Percentiles rank a stretch among this genome's conserved stretches.
phyloP scores from a whole-genome alignment of 2,797 vertebrate genomes.

The Malurus leucopterus region DNA sequence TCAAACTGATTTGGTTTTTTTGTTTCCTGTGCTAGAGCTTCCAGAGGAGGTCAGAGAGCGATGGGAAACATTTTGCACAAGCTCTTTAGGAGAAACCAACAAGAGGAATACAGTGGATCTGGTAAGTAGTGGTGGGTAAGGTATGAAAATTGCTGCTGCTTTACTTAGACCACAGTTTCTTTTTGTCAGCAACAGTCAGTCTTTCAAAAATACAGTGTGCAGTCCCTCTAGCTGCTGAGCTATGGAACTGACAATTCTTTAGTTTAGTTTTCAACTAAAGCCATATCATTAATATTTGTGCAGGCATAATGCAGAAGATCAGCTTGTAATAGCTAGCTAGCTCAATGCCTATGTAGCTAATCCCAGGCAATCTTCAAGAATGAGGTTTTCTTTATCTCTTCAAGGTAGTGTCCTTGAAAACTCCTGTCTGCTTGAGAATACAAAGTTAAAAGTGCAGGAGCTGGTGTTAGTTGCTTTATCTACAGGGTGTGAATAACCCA shows the following conservation, averaged over 20 bases:
- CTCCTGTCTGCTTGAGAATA: background rate
- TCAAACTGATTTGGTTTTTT: background rate
- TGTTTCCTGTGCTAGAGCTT: constrained; percentile 78
- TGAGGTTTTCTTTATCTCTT: background rate
- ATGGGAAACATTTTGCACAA: constrained; percentile 93
- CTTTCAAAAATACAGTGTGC: background rate
- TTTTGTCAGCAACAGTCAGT: background rate
- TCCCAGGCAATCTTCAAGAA: background rate
- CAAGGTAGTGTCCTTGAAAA: background rate
- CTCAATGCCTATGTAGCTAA: background rate
- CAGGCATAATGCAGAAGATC: background rate
- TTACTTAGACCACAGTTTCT: background rate
- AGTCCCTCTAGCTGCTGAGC: background rate
- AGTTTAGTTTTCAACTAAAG: background rate
- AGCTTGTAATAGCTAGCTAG: background rate
- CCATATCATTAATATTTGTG: background rate
- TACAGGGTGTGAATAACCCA: background rate
- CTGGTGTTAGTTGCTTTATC: background rate
- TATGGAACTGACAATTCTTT: background rate
- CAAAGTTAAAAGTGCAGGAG: background rate
- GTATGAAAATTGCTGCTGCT: background rate
- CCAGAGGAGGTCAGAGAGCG: constrained; percentile 85
- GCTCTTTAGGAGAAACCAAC: constrained; percentile 93
- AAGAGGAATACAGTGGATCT: constrained; percentile 90
- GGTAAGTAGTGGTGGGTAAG: constrained; percentile 70